Base-by-base conservation (phyloP, 2,888 invertebrate genomes). In the Tyria jacobaeae region DNA sequence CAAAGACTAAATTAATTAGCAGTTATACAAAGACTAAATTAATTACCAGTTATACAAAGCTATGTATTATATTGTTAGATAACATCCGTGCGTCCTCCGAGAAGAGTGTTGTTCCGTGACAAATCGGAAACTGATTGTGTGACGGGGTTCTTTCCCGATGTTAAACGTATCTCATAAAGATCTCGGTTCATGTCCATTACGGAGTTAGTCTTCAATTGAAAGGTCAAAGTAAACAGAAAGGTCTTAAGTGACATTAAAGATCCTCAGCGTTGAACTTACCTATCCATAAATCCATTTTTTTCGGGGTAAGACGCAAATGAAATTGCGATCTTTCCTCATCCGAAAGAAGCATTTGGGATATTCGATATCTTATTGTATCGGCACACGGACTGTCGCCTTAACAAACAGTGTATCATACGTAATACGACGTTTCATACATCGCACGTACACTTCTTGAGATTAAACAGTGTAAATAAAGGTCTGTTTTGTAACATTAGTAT, bases 91-190 rank as follows among this genome's bases (percentile, higher is more conserved):
- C 17, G 60, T 60, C 54, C 60, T 54, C 24, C 21, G 51, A 25
- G 2, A 4, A 9, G 27, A 5, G 14, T 31, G 5, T 15, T 17
- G 57, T 74, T 69, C 73, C 73, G 75, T 75, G 73, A 62, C 75
- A 74, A 65, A 66, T 65, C 57, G 73, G 72, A 74, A 75, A 57
- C 57, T 44, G 44, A 75, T 73, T 75, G 73, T 73, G 31, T 21
- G 15, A 14, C 17, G 27, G 14, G 17, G n/a, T 37, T 59, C 51
- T 47, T 48, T 48, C 44, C 35, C 25, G 21, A 17, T n/a, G 17
- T 48, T 37, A 31, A 21, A 24, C 37, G 17, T 35, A 53, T 47
- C 53, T 44, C 47, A 47, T 47, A 14, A 21, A 41, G n/a, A 51
- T 15, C 47, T 47, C 44, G 21, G 21, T 57, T 49, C 12, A 44